Conservation (phyloP, 2,113 vertebrate species). For the Indicator indicator region DNA sequence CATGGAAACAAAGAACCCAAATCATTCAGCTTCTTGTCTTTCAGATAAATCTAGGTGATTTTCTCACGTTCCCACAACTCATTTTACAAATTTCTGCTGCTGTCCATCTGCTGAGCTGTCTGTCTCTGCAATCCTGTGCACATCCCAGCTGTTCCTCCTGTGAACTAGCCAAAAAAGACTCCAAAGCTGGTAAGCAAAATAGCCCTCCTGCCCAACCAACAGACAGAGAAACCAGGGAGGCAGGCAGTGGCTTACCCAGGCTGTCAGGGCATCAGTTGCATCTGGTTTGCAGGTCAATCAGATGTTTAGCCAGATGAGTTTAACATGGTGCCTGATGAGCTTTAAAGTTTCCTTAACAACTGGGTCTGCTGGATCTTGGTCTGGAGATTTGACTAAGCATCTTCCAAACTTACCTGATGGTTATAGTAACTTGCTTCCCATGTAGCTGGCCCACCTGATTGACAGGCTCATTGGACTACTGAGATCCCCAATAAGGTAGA, state of each 20-base stretch:
- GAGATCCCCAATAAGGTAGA: background rate
- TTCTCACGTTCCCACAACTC: background rate
- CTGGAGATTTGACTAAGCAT: background rate
- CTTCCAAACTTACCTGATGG: background rate
- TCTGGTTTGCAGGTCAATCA: background rate
- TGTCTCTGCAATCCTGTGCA: background rate
- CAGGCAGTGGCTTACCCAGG: background rate
- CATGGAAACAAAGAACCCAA: background rate
- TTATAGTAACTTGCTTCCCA: background rate
- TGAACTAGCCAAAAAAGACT: background rate
- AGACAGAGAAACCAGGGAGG: background rate
- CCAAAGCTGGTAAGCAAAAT: background rate
- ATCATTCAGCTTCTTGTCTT: background rate
- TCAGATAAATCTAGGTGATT: background rate
- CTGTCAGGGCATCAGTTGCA: background rate
- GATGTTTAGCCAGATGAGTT: background rate
- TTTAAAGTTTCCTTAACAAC: background rate
- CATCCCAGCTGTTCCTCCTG: background rate
- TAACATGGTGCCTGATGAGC: background rate
- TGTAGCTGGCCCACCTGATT: rapidly evolving
- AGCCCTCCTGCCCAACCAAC: background rate
- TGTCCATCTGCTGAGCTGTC: background rate
- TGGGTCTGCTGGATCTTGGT: background rate
- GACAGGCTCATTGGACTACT: background rate
- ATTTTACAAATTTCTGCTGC: constrained; percentile 14